phyloP scores from a whole-genome alignment of 2,797 vertebrate species.

The Lophius americanus region DNA sequence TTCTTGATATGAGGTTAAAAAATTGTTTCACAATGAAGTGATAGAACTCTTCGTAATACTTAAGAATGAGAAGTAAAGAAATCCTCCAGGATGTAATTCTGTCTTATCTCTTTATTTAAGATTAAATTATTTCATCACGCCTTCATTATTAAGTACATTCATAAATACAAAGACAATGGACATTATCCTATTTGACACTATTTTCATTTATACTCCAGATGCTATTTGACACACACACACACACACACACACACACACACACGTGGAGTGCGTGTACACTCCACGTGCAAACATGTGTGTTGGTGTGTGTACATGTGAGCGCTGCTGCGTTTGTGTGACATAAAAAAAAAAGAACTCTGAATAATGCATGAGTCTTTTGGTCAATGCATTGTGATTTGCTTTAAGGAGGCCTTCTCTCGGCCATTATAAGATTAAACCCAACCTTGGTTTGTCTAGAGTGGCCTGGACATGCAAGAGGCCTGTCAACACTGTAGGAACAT shows the following conservation, averaged over 20 bases:
- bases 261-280: slow-evolving; percentile 39
- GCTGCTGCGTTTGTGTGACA: slow-evolving; percentile 72
- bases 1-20: too few species aligned
- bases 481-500: slow-evolving; percentile 75
- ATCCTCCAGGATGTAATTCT: background rate
- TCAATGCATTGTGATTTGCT: slow-evolving; percentile 84
- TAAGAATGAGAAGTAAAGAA: too few species aligned
- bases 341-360: slow-evolving; percentile 77
- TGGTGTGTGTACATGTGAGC: slow-evolving; percentile 30
- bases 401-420: slow-evolving; percentile 80
- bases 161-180: background rate
- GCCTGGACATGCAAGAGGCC: slow-evolving; percentile 71
- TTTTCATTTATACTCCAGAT: background rate
- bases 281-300: slow-evolving; percentile 44
- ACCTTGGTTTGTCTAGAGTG: slow-evolving; percentile 78
- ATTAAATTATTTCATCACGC: slow-evolving; percentile 16
- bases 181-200: too few species aligned
- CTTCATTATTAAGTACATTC: slow-evolving; percentile 5
- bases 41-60: too few species aligned
- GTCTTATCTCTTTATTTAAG: background rate
- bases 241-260: slow-evolving; percentile 31
- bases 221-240: slow-evolving; percentile 11
- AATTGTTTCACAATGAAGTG: too few species aligned
- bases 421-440: slow-evolving; percentile 86
- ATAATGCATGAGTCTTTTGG: slow-evolving; percentile 85